Conservation (phyloP, 2,797 vertebrate genomes). For the Sebastes hubbsi region DNA sequence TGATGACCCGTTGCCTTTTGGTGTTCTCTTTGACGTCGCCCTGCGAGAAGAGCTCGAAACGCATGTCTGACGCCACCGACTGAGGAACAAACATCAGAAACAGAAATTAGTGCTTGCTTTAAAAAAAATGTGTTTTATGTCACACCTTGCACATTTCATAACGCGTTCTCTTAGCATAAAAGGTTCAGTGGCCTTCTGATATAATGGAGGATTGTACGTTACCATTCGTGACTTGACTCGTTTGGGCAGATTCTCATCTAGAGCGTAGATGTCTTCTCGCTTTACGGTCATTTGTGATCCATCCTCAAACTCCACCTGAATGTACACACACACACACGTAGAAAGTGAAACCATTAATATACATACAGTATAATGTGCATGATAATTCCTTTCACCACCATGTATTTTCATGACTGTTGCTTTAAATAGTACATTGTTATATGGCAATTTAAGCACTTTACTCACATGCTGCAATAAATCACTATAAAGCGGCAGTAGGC, state of each 20-base stretch:
- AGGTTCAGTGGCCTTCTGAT: not conserved
- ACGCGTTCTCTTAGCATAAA: not conserved
- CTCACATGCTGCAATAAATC: not conserved
- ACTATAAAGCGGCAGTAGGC: not conserved
- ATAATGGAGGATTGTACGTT: not conserved
- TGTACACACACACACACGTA: not conserved
- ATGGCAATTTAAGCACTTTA: not conserved
- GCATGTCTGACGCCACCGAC: slow-evolving; percentile 98
- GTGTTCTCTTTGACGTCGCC: slow-evolving; percentile 92
- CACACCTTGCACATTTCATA: too few relatives aligned
- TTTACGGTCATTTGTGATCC: slow-evolving; percentile 93
- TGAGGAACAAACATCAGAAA: slow-evolving; percentile 48
- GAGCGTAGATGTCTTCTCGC: slow-evolving; percentile 93
- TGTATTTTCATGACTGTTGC: not conserved
- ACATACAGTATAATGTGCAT: not conserved
- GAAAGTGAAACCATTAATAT: not conserved
- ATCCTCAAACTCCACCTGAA: slow-evolving; percentile 96
- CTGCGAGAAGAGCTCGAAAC: slow-evolving; percentile 94
- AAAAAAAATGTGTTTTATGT: not conserved
- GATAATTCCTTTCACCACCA: not conserved
- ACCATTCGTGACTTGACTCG: slow-evolving; percentile 95
- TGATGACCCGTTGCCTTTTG: slow-evolving; percentile 96
- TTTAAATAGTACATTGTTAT: not conserved
- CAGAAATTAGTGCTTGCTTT: not conserved
- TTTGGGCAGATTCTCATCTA: slow-evolving; percentile 96